phyloP scores from a whole-genome alignment of 2,888 invertebrate species.

The Amblyjoppa proteus region DNA sequence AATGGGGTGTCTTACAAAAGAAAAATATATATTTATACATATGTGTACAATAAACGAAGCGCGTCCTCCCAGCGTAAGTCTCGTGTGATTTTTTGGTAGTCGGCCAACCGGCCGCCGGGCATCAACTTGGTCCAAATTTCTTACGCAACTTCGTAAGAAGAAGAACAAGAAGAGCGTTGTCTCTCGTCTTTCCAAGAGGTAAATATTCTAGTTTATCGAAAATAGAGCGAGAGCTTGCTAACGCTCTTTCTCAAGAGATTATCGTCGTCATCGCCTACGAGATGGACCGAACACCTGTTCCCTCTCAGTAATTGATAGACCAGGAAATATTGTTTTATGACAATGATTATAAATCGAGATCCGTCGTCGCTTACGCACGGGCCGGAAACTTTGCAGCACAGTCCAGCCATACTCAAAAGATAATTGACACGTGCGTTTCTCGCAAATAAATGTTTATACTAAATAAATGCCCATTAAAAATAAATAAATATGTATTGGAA shows the following conservation, averaged over 20 bases:
- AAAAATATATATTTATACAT: neutral
- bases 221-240: constrained; percentile 30
- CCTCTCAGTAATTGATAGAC: constrained; percentile 53
- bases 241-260: constrained; percentile 25
- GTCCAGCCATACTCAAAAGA: no score
- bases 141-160: constrained; percentile 59
- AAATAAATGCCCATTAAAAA: no score
- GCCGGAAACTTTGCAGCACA: neutral
- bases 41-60: constrained; percentile 7
- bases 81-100: constrained; percentile 48
- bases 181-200: constrained; percentile 17
- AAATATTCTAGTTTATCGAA: constrained; percentile 37
- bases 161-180: constrained; percentile 39
- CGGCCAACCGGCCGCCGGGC: constrained; percentile 39
- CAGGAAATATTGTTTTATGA: constrained; percentile 48
- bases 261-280: constrained; percentile 41
- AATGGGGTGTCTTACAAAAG: constrained; percentile 18
- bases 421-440: no score
- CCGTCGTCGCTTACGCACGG: neutral
- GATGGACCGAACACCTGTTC: constrained; percentile 53
- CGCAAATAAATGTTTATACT: no score
- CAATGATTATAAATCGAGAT: neutral
- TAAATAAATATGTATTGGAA: no score
- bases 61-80: constrained; percentile 13
- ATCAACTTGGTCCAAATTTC: constrained; percentile 61